Conservation (phyloP, 2,113 vertebrate genomes). For the Colistium nudipinnis region DNA sequence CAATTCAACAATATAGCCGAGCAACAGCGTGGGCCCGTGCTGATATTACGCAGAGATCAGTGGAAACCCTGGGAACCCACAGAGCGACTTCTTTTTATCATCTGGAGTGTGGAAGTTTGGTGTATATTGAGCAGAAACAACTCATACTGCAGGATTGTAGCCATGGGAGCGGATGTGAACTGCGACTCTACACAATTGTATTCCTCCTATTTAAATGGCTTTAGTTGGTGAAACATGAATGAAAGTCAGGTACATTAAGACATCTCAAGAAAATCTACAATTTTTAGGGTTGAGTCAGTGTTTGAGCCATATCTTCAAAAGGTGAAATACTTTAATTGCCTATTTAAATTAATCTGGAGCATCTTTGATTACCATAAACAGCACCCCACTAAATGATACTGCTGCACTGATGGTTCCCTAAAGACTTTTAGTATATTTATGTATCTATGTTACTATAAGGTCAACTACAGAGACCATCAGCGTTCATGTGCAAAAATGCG, state of each 20-base stretch:
- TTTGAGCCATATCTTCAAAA: neutral
- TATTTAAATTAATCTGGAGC: too few relatives aligned
- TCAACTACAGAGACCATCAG: too few relatives aligned
- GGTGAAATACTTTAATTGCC: neutral
- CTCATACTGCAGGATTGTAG: neutral
- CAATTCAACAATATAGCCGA: neutral
- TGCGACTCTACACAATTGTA: neutral
- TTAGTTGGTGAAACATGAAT: neutral
- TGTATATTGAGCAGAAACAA: neutral
- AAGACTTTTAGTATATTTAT: neutral
- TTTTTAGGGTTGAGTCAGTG: neutral
- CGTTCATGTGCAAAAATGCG: neutral
- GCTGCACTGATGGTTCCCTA: neutral
- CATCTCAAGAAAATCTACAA: neutral
- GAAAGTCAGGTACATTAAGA: too few relatives aligned
- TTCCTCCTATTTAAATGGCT: neutral
- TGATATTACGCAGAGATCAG: conserved; percentile 15
- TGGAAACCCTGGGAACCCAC: neutral
- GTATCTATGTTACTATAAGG: too few relatives aligned
- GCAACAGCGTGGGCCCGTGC: neutral
- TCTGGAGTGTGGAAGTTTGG: neutral
- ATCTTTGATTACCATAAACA: too few relatives aligned
- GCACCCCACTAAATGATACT: neutral
- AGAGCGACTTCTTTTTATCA: neutral
- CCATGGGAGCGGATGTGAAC: too few relatives aligned